Evolutionary conservation across 2,888 invertebrate species (phyloP).

Genomic region (Adelognathus sp.): DNA sequence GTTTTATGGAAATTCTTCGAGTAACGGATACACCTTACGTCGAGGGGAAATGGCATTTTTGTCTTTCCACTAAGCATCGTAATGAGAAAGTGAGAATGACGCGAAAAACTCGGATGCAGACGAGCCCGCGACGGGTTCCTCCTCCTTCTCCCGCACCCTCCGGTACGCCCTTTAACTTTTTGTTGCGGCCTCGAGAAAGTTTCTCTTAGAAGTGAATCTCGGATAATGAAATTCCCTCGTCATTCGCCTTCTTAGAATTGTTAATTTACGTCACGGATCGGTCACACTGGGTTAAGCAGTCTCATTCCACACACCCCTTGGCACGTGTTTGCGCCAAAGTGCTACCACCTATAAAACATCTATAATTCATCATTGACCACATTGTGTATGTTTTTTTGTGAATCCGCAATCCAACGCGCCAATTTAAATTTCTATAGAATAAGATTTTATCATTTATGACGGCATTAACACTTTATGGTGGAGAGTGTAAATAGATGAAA

Average conservation of each 20-base stretch:
- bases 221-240: not conserved
- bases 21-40: not conserved
- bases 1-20: not conserved
- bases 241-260: not conserved
- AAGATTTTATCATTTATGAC: too few relatives aligned
- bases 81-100: not conserved
- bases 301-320: not conserved
- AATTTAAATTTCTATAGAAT: too few relatives aligned
- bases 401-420: too few relatives aligned
- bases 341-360: too few relatives aligned
- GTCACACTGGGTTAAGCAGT: too few relatives aligned
- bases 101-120: not conserved
- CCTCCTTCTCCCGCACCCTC: not conserved
- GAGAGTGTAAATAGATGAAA: too few relatives aligned
- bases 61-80: not conserved
- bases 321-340: too few relatives aligned
- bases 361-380: too few relatives aligned
- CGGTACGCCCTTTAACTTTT: not conserved
- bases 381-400: too few relatives aligned
- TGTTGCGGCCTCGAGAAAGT: not conserved
- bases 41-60: conserved; percentile 10
- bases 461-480: too few relatives aligned
- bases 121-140: not conserved
- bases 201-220: not conserved
- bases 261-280: not conserved